These are phyloP conservation scores for Hephaestus fuliginosus DNA, from an alignment of 2,797 vertebrate species.

Conservation along the genomic window DNA sequence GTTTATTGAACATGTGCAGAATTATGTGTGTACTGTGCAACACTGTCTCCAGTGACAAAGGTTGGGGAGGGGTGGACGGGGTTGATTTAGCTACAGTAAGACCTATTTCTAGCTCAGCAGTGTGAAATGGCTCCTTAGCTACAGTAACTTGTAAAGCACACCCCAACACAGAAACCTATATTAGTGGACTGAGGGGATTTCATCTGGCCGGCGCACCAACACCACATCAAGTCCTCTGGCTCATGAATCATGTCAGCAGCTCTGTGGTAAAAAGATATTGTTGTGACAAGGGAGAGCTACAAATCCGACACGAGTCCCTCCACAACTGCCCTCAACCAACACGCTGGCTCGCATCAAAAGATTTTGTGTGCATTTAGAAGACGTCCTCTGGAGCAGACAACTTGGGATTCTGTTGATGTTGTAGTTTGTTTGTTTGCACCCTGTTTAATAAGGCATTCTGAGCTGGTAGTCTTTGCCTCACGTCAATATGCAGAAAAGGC, in stretches of 20 bases:
- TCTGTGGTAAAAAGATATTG: conserved; percentile 71
- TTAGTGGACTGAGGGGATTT: conserved; percentile 78
- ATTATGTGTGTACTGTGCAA: conserved; percentile 62
- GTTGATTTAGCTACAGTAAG: conserved; percentile 77
- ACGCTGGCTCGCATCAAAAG: conserved; percentile 36
- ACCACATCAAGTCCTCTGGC: conserved; percentile 74
- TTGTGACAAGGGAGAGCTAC: conserved; percentile 70
- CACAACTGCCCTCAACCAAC: conserved; percentile 56
- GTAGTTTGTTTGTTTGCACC: conserved; percentile 45
- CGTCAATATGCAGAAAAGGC: conserved; percentile 63
- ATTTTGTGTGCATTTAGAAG: conserved; percentile 40
- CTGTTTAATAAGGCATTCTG: conserved; percentile 50
- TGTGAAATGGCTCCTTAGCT: conserved; percentile 78
- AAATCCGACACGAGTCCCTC: conserved; percentile 60
- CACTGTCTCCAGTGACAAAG: conserved; percentile 58
- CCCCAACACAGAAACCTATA: conserved; percentile 77
- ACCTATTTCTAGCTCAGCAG: conserved; percentile 71
- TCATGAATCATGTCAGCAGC: conserved; percentile 79
- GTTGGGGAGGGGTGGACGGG: conserved; percentile 46
- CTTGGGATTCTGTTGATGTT: conserved; percentile 45
- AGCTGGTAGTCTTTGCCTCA: conserved; percentile 33
- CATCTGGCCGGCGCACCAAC: conserved; percentile 69
- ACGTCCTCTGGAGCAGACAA: conserved; percentile 31
- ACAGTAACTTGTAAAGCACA: conserved; percentile 71
- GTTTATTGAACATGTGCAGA: conserved; percentile 64